Evolutionary conservation across 2,888 invertebrate species (phyloP).

Genomic region (Incurvaria masculella): DNA sequence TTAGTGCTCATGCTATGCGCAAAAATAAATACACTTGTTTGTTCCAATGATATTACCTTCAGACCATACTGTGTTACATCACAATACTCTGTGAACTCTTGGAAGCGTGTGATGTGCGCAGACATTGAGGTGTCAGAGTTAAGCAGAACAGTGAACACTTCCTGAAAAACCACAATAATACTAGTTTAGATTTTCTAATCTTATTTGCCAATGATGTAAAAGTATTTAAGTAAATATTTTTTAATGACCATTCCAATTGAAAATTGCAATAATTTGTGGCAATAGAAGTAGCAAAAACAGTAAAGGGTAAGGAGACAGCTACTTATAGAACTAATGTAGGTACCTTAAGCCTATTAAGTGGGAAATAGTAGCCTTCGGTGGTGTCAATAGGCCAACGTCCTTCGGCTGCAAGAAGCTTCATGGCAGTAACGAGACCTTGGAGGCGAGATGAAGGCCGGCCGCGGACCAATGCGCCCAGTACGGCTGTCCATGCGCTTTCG

Average conservation of each 20-base stretch:
- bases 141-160: constrained; percentile 62
- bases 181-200: too few relatives aligned
- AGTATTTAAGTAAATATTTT: not conserved
- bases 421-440: constrained; percentile 67
- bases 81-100: constrained; percentile 69
- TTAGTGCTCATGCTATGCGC: too few relatives aligned
- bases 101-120: constrained; percentile 63
- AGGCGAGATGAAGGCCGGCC: constrained; percentile 49
- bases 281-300: not conserved
- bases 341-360: constrained; percentile 62
- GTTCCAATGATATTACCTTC: constrained; percentile 39
- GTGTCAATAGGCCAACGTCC: constrained; percentile 63
- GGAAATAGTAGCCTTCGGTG: constrained; percentile 59
- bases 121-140: constrained; percentile 60
- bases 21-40: too few relatives aligned
- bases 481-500: constrained; percentile 59
- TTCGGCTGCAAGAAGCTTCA: constrained; percentile 71
- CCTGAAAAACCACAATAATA: constrained; percentile 49
- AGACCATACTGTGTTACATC: constrained; percentile 76
- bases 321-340: too few relatives aligned
- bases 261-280: not conserved
- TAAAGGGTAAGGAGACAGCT: not conserved
- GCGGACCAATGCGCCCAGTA: constrained; percentile 55
- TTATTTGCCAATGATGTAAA: not conserved
- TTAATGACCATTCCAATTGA: not conserved